A percentile compares a stretch with the other conserved stretches of the same genome.
Evolutionary conservation across 2,888 invertebrate genomes (phyloP).

Genomic region (Idaea straminata): DNA sequence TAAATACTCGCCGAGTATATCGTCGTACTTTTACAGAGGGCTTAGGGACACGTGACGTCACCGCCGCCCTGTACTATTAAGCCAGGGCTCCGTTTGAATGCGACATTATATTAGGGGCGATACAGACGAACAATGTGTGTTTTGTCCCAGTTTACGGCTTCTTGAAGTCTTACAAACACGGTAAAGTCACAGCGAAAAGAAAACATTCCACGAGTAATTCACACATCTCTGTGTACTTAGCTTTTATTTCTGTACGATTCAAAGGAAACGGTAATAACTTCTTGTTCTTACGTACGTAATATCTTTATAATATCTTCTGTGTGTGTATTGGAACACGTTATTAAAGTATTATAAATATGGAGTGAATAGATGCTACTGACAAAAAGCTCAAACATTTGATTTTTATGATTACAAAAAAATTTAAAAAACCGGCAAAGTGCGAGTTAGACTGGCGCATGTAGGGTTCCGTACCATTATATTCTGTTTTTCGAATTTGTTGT

Average conservation of each 20-base stretch:
- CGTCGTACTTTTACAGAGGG: neutral
- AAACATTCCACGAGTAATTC: neutral
- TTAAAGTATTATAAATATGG: neutral
- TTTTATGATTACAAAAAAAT: no score
- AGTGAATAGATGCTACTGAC: no score
- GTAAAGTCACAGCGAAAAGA: conserved; percentile 1
- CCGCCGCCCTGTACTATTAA: neutral
- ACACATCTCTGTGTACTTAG: neutral
- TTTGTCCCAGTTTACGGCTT: conserved; percentile 1
- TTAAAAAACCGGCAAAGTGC: no score
- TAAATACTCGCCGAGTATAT: neutral
- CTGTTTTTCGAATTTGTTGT: no score
- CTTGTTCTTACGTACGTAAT: neutral
- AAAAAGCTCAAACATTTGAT: no score
- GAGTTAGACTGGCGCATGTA: no score
- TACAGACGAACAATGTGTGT: neutral
- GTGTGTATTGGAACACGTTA: neutral
- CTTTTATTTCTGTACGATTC: conserved; percentile 1
- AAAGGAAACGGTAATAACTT: conserved; percentile 1
- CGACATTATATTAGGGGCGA: conserved; percentile 1
- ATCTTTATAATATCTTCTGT: neutral
- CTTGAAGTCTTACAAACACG: conserved; percentile 1
- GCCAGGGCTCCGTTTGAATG: neutral
- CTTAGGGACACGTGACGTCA: neutral
- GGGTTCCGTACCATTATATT: no score